These are phyloP conservation scores for Xylota segnis DNA, from an alignment of 2,888 invertebrate genomes.

Conservation along the genomic window DNA sequence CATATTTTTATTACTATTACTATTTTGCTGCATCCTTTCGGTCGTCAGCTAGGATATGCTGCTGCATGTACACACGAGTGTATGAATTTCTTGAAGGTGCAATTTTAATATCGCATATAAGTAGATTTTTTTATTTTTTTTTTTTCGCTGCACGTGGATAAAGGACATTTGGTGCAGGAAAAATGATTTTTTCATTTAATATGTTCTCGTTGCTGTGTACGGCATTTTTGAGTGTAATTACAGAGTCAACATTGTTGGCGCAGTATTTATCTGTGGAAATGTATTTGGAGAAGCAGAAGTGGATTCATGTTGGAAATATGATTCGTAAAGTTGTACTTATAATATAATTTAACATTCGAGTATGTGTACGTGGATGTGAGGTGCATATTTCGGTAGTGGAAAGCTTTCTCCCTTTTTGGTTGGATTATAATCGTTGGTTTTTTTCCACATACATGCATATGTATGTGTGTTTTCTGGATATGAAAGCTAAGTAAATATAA, in stretches of 20 bases:
- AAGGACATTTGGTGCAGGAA: neutral
- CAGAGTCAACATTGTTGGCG: slow-evolving; percentile 8
- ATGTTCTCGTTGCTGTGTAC: neutral
- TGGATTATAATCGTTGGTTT: slow-evolving; percentile 3
- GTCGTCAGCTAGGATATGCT: slow-evolving; percentile 19
- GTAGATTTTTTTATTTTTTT: neutral
- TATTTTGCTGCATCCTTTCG: slow-evolving; percentile 22
- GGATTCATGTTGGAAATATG: neutral
- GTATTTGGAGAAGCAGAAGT: neutral
- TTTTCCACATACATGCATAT: neutral
- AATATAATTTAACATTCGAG: neutral
- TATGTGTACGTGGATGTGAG: neutral
- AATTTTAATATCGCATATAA: slow-evolving; percentile 62
- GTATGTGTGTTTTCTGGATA: too few species aligned
- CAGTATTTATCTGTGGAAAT: slow-evolving; percentile 5
- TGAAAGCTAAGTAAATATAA: slow-evolving; percentile 4
- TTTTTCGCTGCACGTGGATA: neutral
- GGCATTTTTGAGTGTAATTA: slow-evolving; percentile 32
- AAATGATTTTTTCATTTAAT: slow-evolving; percentile 13
- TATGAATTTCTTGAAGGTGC: slow-evolving; percentile 24
- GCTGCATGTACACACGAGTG: neutral
- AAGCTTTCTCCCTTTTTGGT: neutral
- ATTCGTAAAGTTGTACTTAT: neutral
- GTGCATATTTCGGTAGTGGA: neutral
- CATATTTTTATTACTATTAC: slow-evolving; percentile 58